A percentile compares a stretch with the other conserved stretches of the same genome.
These are phyloP conservation scores for Diplodus puntazzo DNA, from an alignment of 2,797 vertebrate genomes.

Conservation along the genomic window DNA sequence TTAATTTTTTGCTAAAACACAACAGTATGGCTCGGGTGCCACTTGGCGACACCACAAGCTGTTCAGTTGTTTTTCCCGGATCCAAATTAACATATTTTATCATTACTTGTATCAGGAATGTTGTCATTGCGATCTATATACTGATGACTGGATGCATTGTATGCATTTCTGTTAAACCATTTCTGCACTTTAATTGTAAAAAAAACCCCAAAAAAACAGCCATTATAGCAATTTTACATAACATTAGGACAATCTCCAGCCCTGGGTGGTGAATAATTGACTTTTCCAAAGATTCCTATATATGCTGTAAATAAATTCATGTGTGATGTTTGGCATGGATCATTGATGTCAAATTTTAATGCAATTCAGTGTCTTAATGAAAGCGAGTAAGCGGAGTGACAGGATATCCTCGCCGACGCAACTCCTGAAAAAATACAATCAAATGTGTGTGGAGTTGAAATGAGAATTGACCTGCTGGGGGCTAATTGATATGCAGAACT, in stretches of 20 bases:
- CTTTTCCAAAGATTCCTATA: background rate
- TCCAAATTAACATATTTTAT: too few species aligned
- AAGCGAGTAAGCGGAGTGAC: conserved; percentile 70
- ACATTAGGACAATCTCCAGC: conserved; percentile 9
- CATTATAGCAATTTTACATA: background rate
- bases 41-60: too few species aligned
- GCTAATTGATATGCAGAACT: conserved; percentile 68
- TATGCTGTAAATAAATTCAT: conserved; percentile 25
- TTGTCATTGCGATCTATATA: too few species aligned
- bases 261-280: conserved; percentile 2
- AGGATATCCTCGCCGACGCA: conserved; percentile 72
- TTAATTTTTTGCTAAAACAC: too few species aligned
- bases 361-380: conserved; percentile 32
- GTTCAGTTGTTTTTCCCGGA: too few species aligned
- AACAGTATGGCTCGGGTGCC: too few species aligned
- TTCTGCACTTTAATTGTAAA: background rate
- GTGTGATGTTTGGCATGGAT: conserved; percentile 45
- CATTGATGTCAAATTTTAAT: conserved; percentile 37
- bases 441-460: conserved; percentile 36
- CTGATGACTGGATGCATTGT: too few species aligned
- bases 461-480: conserved; percentile 53
- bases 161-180: background rate
- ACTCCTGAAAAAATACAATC: conserved; percentile 42
- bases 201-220: background rate
- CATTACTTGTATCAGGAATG: too few species aligned